Conservation (phyloP, 1,140 invertebrate species). For the Zaprionus capensis region DNA sequence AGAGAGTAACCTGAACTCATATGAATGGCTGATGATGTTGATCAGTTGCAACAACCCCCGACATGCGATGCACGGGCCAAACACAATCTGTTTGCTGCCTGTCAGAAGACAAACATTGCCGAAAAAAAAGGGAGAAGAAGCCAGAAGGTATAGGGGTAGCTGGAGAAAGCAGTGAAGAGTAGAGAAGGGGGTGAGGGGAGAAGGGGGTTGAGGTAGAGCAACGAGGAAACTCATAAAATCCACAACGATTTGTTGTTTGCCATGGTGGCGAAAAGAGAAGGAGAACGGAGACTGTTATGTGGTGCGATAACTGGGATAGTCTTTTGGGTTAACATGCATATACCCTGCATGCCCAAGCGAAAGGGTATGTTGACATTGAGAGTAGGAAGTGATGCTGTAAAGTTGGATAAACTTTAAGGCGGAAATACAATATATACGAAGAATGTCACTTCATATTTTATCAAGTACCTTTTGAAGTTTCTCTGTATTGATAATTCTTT, state of each 20-base stretch:
- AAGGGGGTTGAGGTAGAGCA: background rate
- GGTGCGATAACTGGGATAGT: slow-evolving; percentile 56
- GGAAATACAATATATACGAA: no score
- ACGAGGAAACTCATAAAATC: slow-evolving; percentile 77
- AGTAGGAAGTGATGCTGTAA: background rate
- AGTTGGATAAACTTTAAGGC: background rate
- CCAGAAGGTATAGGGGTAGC: background rate
- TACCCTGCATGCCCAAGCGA: background rate
- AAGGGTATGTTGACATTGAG: background rate
- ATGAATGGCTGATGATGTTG: slow-evolving; percentile 29
- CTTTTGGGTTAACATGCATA: slow-evolving; percentile 28
- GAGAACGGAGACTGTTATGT: slow-evolving; percentile 52
- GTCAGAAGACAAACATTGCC: slow-evolving; percentile 70
- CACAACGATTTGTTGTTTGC: slow-evolving; percentile 75
- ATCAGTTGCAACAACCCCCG: slow-evolving; percentile 55
- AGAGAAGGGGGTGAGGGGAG: background rate
- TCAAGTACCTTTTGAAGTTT: no score
- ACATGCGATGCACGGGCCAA: slow-evolving; percentile 42
- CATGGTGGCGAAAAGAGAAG: slow-evolving; percentile 13
- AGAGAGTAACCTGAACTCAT: slow-evolving; percentile 25
- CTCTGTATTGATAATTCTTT: no score
- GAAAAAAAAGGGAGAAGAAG: slow-evolving; percentile 12
- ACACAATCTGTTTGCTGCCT: slow-evolving; percentile 81
- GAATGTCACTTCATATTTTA: no score
- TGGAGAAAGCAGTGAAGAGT: background rate